Evolutionary conservation across 2,888 invertebrate species (phyloP).

Genomic region (Xylota segnis): DNA sequence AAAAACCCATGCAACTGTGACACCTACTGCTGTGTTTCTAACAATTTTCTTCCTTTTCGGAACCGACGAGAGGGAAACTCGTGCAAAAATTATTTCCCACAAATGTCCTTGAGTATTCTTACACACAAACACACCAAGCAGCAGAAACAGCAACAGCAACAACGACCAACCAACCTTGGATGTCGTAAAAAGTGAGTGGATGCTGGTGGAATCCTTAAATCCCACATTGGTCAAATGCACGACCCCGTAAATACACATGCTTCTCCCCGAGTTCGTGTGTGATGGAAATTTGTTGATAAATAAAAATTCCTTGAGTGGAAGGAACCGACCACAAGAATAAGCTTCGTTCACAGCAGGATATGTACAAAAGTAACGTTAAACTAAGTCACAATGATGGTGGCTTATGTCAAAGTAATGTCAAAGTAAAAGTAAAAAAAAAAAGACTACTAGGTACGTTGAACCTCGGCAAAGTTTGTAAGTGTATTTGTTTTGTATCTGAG

Average conservation of each 20-base stretch:
- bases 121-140: not conserved
- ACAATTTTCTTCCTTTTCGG: slow-evolving; percentile 50
- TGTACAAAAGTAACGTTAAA: not conserved
- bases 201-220: slow-evolving; percentile 53
- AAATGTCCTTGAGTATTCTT: slow-evolving; percentile 66
- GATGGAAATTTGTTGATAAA: not conserved
- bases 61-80: slow-evolving; percentile 42
- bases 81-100: slow-evolving; percentile 60
- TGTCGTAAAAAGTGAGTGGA: slow-evolving; percentile 16
- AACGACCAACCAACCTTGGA: not conserved
- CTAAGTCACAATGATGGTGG: not conserved
- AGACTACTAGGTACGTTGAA: slow-evolving; percentile 33
- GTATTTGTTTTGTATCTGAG: not conserved
- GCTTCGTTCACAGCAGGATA: not conserved
- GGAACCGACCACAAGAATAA: not conserved
- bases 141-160: not conserved
- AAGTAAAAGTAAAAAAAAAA: no score
- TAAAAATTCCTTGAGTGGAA: not conserved
- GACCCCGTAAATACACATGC: slow-evolving; percentile 49
- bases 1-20: slow-evolving; percentile 44
- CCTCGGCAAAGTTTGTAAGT: not conserved
- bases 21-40: slow-evolving; percentile 64
- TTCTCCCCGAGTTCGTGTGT: slow-evolving; percentile 9
- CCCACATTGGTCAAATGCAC: slow-evolving; percentile 51
- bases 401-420: slow-evolving; percentile 55